Percentiles rank a stretch among this genome's conserved stretches.
phyloP scores from a whole-genome alignment of 2,797 vertebrate genomes.

The Tauraco hartlaubi region DNA sequence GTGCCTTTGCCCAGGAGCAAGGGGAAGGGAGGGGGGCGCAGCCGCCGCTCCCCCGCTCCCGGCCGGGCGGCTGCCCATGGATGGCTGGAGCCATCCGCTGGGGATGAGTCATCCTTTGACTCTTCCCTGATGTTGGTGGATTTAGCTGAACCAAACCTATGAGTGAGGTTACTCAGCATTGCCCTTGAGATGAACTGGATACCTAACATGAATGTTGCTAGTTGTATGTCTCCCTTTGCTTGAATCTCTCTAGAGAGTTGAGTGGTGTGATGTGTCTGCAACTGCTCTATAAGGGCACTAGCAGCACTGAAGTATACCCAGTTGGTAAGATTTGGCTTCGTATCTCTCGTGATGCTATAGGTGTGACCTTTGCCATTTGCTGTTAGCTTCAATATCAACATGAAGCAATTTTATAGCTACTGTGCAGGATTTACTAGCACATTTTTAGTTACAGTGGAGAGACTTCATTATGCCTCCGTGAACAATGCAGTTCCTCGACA shows the following conservation, averaged over 20 bases:
- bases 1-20: no score
- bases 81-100: no score
- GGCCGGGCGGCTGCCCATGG: no score
- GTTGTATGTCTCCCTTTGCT: neutral
- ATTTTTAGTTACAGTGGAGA: constrained; percentile 6
- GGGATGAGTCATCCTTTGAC: neutral
- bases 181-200: neutral
- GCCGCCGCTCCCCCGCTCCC: no score
- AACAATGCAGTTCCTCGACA: neutral
- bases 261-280: neutral
- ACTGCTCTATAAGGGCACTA: neutral
- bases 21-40: no score
- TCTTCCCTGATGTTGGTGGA: neutral
- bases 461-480: neutral
- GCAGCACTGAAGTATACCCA: neutral
- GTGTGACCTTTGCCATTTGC: constrained; percentile 1
- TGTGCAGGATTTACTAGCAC: neutral
- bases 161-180: neutral
- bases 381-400: neutral
- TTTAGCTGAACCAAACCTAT: neutral
- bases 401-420: neutral
- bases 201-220: neutral
- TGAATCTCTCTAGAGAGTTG: neutral
- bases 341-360: neutral
- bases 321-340: neutral